Conservation (phyloP, 2,888 invertebrate species). For the Harpalus rufipes region DNA sequence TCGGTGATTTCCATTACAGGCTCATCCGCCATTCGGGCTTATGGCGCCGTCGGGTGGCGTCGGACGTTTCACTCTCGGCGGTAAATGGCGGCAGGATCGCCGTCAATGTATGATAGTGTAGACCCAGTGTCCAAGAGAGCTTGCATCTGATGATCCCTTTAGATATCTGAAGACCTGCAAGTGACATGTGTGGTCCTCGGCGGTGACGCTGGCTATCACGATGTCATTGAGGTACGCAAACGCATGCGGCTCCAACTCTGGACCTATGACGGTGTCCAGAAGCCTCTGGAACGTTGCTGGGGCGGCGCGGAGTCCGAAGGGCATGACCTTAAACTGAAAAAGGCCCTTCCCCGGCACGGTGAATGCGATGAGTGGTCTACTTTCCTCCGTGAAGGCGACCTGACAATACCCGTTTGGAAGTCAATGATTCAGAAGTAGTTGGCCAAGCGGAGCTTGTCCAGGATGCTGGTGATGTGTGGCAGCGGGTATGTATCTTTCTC, state of each 20-base stretch:
- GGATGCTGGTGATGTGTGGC: slow-evolving; percentile 70
- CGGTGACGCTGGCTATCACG: slow-evolving; percentile 67
- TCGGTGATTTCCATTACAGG: no score
- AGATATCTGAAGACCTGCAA: no score
- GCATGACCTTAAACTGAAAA: slow-evolving; percentile 72
- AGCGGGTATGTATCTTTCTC: slow-evolving; percentile 69
- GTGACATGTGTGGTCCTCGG: no score
- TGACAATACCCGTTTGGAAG: slow-evolving; percentile 72
- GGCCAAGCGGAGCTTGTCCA: slow-evolving; percentile 70
- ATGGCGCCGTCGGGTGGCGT: no score
- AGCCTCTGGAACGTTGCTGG: slow-evolving; percentile 69
- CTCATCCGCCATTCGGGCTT: no score
- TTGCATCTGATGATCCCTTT: no score
- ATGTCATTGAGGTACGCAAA: slow-evolving; percentile 70
- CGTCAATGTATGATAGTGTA: no score
- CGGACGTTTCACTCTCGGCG: no score
- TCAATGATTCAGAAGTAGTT: slow-evolving; percentile 70
- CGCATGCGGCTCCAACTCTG: slow-evolving; percentile 69
- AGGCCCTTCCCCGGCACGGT: slow-evolving; percentile 71
- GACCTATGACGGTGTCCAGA: slow-evolving; percentile 70
- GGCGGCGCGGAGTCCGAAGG: slow-evolving; percentile 72
- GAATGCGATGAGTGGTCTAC: slow-evolving; percentile 71
- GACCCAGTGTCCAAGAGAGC: no score
- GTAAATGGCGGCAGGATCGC: no score
- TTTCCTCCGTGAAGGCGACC: slow-evolving; percentile 67